Conservation (phyloP, 2,888 invertebrate genomes). For the Anoplius nigerrimus region DNA sequence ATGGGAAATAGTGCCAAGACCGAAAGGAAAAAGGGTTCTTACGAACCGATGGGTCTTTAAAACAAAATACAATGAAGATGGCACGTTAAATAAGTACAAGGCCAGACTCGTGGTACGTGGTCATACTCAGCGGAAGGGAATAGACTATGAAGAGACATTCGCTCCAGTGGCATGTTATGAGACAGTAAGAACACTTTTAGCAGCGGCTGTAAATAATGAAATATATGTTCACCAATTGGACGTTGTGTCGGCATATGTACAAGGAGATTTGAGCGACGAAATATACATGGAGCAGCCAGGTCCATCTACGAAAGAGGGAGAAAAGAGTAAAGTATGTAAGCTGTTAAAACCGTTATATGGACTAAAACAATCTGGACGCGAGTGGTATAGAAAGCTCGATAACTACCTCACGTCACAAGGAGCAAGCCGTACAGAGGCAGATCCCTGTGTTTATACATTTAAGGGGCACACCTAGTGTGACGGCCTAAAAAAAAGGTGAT, state of each 20-base stretch:
- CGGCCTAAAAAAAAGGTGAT: too few species aligned
- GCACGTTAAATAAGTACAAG: slow-evolving; percentile 30
- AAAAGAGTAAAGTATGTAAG: too few species aligned
- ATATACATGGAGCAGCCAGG: slow-evolving; percentile 41
- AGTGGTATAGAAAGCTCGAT: slow-evolving; percentile 3
- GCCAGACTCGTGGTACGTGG: slow-evolving; percentile 41
- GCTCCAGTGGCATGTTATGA: slow-evolving; percentile 34
- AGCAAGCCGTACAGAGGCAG: neutral
- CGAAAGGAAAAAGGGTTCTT: slow-evolving; percentile 18
- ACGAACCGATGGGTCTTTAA: slow-evolving; percentile 33
- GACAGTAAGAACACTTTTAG: slow-evolving; percentile 24
- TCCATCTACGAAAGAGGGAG: slow-evolving; percentile 4
- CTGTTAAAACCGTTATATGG: too few species aligned
- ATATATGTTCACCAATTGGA: slow-evolving; percentile 48
- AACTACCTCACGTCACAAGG: neutral
- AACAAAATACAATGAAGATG: slow-evolving; percentile 35
- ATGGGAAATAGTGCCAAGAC: slow-evolving; percentile 32
- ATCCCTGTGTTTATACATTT: slow-evolving; percentile 1
- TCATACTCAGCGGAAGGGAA: slow-evolving; percentile 39
- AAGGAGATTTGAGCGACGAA: slow-evolving; percentile 32
- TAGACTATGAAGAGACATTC: slow-evolving; percentile 40
- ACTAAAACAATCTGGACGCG: too few species aligned
- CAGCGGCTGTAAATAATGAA: slow-evolving; percentile 28
- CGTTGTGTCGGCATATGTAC: slow-evolving; percentile 48
- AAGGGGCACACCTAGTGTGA: too few species aligned